Base-by-base conservation (phyloP, 2,797 vertebrate genomes). In the Labeo calbasu region DNA sequence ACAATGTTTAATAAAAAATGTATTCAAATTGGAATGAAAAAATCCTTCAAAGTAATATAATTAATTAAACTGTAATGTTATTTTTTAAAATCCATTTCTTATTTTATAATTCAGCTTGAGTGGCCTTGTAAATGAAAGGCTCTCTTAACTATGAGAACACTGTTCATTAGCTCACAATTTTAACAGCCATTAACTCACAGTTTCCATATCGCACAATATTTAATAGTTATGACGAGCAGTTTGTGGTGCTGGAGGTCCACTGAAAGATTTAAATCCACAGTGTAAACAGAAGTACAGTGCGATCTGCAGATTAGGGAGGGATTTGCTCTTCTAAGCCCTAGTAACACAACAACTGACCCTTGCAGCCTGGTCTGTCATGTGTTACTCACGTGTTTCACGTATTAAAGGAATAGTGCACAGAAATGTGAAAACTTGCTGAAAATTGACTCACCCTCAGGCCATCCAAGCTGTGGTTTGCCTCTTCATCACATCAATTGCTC, bases 251-350 rank as follows among this genome's bases (percentile, higher is more conserved):
- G 73, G 65, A 83, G 89, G 53, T 48, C 88, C 71, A 77, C 51
- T 90, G 86, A 89, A 87, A 84, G 88, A 88, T 88, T 92, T 87
- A 89, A 91, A 86, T 92, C 87, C 90, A 85, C 88, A 85, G 85
- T 89, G 91, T 92, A 92, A 92, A 93, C 89, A 48, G 88, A 68
- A 53, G 85, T 89, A 32, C 23, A 91, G 89, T 87, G 84, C 85
- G 85, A 66, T 85, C 72, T 90, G 81, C 86, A 93, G 94, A 95
- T 95, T 95, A 95, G 82, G 85, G 88, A 92, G 76, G 94, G 94
- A 95, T 95, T 95, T 94, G 85, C 90, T 55, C 61, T 83, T 84
- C 89, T 94, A 95, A 95, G 89, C 93, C 89, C 87, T 71, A 88
- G 88, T 86, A 92, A 92, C 91, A 84, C 84, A 87, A 91, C 90